A percentile compares a stretch with the other conserved stretches of the same genome.
phyloP scores from a whole-genome alignment of 1,140 invertebrate genomes.

The Phymorhynchus buccinoides region DNA sequence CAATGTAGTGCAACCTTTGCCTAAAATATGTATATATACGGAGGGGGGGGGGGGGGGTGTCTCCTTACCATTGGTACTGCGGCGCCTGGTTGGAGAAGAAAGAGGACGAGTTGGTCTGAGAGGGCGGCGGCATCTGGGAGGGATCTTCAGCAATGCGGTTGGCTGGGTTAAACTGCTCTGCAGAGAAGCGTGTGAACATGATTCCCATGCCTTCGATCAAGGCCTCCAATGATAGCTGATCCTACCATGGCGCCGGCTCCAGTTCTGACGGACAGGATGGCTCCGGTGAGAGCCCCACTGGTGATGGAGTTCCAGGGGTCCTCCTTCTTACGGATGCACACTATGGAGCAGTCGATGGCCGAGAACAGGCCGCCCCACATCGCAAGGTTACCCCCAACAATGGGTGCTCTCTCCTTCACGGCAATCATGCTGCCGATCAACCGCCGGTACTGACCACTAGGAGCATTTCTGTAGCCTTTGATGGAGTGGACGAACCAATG shows the following conservation, averaged over 20 bases:
- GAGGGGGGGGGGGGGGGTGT: not conserved
- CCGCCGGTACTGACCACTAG: too few relatives aligned
- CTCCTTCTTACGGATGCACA: constrained; percentile 96
- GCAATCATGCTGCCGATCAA: too few relatives aligned
- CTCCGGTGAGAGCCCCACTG: constrained; percentile 95
- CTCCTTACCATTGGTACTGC: constrained; percentile 29
- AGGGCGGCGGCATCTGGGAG: constrained; percentile 29
- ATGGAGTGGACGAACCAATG: constrained; percentile 98
- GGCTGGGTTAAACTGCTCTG: constrained; percentile 89
- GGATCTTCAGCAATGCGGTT: constrained; percentile 37
- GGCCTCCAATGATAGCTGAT: constrained; percentile 93
- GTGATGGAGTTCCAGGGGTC: constrained; percentile 98
- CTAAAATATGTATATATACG: not conserved
- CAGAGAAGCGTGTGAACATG: constrained; percentile 88
- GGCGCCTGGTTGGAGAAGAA: constrained; percentile 31
- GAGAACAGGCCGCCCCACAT: constrained; percentile 90
- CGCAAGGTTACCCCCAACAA: constrained; percentile 79
- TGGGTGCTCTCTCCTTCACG: too few relatives aligned
- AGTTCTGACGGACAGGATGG: constrained; percentile 92
- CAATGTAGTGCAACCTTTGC: not conserved
- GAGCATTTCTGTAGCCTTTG: constrained; percentile 97
- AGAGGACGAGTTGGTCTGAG: constrained; percentile 18
- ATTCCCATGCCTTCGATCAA: constrained; percentile 98
- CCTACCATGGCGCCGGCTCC: constrained; percentile 93
- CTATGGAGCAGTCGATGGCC: constrained; percentile 95